These are phyloP conservation scores for Cenopis cana DNA, from an alignment of 2,888 invertebrate genomes.

Conservation along the genomic window DNA sequence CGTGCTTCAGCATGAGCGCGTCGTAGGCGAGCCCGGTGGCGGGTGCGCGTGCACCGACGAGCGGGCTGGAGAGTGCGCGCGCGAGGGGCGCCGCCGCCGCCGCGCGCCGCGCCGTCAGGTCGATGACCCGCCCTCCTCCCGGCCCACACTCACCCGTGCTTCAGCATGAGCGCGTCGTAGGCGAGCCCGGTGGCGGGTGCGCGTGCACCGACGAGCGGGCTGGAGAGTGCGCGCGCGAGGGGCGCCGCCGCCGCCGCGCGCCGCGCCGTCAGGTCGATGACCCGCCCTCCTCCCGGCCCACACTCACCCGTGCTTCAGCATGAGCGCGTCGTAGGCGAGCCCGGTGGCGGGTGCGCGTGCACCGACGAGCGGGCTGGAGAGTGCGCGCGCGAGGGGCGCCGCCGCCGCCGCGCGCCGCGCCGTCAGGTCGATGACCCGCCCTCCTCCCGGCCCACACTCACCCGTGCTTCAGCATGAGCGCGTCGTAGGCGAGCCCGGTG, in stretches of 20 bases:
- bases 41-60: slow-evolving; percentile 75
- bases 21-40: slow-evolving; percentile 94
- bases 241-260: slow-evolving; percentile 44
- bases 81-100: slow-evolving; percentile 46
- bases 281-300: no score
- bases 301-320: slow-evolving; percentile 94
- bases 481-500: slow-evolving; percentile 95
- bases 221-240: slow-evolving; percentile 66
- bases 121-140: no score
- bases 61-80: slow-evolving; percentile 78
- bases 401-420: slow-evolving; percentile 41
- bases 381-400: slow-evolving; percentile 51
- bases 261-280: no score
- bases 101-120: no score
- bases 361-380: slow-evolving; percentile 81
- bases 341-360: slow-evolving; percentile 83
- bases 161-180: slow-evolving; percentile 98
- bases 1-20: slow-evolving; percentile 98
- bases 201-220: slow-evolving; percentile 79
- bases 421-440: no score
- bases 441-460: slow-evolving; percentile 51
- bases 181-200: slow-evolving; percentile 89
- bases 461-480: slow-evolving; percentile 97
- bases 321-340: slow-evolving; percentile 97
- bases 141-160: slow-evolving; percentile 87